These are phyloP conservation scores for Pollenia griseotomentosa DNA, from an alignment of 2,888 invertebrate species.

Conservation along the genomic window DNA sequence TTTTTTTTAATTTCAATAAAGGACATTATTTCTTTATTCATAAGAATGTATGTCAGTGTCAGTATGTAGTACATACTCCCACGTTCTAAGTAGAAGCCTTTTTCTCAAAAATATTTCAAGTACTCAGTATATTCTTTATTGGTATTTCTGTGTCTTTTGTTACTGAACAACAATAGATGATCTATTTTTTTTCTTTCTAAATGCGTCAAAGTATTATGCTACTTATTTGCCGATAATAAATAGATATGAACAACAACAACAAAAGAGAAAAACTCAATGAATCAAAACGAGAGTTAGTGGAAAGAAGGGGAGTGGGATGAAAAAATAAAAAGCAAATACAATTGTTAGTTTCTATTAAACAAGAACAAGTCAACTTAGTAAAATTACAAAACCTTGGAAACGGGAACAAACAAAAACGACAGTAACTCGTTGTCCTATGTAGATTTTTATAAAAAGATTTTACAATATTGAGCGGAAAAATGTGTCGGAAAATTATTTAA, in stretches of 20 bases:
- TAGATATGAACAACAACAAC: constrained; percentile 23
- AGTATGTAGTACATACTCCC: no score
- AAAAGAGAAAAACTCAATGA: background rate
- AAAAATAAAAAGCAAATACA: constrained; percentile 21
- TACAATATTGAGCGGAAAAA: constrained; percentile 4
- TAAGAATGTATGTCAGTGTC: no score
- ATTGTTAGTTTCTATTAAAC: constrained; percentile 47
- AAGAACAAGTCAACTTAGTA: constrained; percentile 36
- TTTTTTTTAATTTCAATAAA: no score
- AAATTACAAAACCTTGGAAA: constrained; percentile 23
- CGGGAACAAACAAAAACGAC: background rate
- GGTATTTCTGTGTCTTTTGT: background rate
- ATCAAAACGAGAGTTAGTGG: background rate
- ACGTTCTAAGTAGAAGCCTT: no score
- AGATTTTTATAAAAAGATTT: constrained; percentile 4
- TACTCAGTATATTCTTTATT: no score
- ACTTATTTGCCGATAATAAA: constrained; percentile 60
- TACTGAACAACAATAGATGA: constrained; percentile 44
- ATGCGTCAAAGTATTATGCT: constrained; percentile 24
- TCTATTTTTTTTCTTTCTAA: background rate
- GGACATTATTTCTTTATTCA: no score
- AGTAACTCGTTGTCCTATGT: constrained; percentile 9
- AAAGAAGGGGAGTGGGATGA: background rate
- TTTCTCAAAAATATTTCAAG: no score
- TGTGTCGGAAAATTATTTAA: background rate